Conservation (phyloP, 2,797 vertebrate genomes). For the Huso huso region DNA sequence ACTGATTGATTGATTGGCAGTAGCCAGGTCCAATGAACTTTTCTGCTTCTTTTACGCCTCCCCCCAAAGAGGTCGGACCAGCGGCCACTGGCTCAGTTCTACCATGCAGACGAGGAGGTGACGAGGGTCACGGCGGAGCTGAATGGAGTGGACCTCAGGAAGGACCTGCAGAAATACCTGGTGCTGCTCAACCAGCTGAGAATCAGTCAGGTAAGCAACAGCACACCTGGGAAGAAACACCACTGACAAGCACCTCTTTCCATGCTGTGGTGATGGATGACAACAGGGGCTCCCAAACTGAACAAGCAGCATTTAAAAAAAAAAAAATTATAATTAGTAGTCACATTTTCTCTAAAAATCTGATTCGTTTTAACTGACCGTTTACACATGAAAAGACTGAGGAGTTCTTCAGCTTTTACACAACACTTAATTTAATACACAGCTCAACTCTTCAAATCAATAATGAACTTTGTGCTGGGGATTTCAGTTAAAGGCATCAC, state of each 20-base stretch:
- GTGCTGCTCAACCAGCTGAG: slow-evolving; percentile 54
- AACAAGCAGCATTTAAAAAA: neutral
- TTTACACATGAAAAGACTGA: no score
- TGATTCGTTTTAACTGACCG: no score
- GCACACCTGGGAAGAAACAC: neutral
- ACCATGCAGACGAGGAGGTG: slow-evolving; percentile 51
- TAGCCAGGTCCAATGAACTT: no score
- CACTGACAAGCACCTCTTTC: neutral
- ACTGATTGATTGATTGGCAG: no score
- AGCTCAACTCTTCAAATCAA: no score
- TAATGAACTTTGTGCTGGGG: no score
- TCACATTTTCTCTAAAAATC: no score
- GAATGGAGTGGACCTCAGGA: slow-evolving; percentile 43
- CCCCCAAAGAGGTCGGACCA: slow-evolving; percentile 48
- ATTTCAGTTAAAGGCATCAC: no score
- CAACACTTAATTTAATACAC: no score
- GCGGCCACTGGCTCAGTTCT: slow-evolving; percentile 53
- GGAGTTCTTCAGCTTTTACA: no score
- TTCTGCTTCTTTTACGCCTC: neutral
- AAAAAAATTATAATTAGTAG: neutral
- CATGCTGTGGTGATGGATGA: neutral
- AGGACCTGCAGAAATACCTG: slow-evolving; percentile 54
- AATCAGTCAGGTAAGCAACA: slow-evolving; percentile 43
- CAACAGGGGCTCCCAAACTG: no score
- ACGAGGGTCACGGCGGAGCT: slow-evolving; percentile 46